These are phyloP conservation scores for Cordilura impudica DNA, from an alignment of 2,888 invertebrate species.

Conservation along the genomic window DNA sequence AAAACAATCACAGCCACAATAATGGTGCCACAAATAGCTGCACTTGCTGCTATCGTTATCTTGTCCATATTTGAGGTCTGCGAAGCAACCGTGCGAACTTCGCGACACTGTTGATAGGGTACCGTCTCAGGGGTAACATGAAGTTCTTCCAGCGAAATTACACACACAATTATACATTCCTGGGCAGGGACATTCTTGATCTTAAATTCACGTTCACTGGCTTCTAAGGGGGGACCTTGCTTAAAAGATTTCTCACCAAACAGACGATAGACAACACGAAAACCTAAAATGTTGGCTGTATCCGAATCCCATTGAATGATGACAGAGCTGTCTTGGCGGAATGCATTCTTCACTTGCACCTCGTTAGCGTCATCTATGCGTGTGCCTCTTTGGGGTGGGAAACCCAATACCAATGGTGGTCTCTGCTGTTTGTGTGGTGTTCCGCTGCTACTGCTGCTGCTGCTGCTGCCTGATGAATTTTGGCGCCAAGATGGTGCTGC, in stretches of 20 bases:
- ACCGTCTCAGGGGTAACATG: conserved; percentile 92
- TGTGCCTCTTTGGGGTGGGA: conserved; percentile 82
- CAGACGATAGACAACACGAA: conserved; percentile 91
- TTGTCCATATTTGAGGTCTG: conserved; percentile 95
- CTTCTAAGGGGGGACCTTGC: conserved; percentile 92
- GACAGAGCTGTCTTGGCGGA: conserved; percentile 89
- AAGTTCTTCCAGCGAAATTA: conserved; percentile 92
- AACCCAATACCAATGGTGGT: conserved; percentile 86
- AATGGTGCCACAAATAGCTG: conserved; percentile 94
- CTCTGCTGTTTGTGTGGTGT: conserved; percentile 79
- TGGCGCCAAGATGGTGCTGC: conserved; percentile 74
- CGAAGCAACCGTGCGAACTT: conserved; percentile 90
- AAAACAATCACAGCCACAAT: conserved; percentile 94
- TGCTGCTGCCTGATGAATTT: conserved; percentile 60
- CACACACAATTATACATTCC: conserved; percentile 96
- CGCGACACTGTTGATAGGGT: conserved; percentile 91
- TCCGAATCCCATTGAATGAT: conserved; percentile 95
- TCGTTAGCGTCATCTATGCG: conserved; percentile 85
- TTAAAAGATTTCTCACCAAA: conserved; percentile 95
- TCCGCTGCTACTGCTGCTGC: conserved; percentile 60
- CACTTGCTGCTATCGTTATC: conserved; percentile 95
- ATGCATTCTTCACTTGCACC: conserved; percentile 91
- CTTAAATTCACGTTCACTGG: conserved; percentile 93
- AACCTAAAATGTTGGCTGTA: conserved; percentile 91
- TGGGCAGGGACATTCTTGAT: conserved; percentile 95